Percentiles rank a stretch among this genome's conserved stretches.
These are phyloP conservation scores for Caradrina kadenii DNA, from an alignment of 2,888 invertebrate species.

Conservation along the genomic window DNA sequence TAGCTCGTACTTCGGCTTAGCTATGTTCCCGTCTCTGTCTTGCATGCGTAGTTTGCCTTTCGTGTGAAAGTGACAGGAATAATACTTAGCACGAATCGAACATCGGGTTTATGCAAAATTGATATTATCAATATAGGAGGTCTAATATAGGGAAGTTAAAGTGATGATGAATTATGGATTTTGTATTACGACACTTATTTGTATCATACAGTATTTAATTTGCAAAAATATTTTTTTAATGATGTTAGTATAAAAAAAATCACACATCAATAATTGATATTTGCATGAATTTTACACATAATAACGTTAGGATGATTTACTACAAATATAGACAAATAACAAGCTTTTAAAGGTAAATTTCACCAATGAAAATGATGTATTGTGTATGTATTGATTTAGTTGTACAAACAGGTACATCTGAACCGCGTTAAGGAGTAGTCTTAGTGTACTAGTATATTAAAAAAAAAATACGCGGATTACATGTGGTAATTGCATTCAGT, in stretches of 20 bases:
- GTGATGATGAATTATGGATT: not conserved
- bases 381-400: no score
- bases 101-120: not conserved
- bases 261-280: not conserved
- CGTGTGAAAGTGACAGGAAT: no score
- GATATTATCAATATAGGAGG: not conserved
- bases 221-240: not conserved
- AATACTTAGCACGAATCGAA: not conserved
- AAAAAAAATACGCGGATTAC: not conserved
- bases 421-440: no score
- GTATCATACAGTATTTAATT: no score
- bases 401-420: no score
- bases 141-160: not conserved
- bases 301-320: not conserved
- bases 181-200: not conserved
- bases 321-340: conserved; percentile 12
- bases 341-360: not conserved
- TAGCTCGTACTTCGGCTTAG: no score
- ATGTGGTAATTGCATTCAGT: not conserved
- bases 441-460: no score
- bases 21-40: no score
- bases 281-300: not conserved
- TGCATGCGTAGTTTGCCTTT: no score
- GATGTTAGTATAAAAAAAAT: not conserved
- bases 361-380: not conserved